Conservation (phyloP, 2,797 vertebrate species). For the Mus spretus region DNA sequence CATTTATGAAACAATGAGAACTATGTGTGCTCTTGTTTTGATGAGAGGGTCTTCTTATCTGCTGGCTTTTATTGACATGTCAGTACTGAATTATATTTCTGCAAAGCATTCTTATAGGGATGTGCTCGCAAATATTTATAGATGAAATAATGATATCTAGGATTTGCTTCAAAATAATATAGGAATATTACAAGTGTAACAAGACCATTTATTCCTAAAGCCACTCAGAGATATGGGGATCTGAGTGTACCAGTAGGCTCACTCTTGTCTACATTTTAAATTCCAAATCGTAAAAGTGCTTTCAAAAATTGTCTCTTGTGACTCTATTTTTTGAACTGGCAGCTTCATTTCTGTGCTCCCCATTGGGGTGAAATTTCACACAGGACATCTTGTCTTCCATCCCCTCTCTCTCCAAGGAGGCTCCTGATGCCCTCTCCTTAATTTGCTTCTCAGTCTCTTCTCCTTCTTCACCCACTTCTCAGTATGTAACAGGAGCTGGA, state of each 20-base stretch:
- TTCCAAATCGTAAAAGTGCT: constrained; percentile 15
- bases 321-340: background rate
- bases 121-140: background rate
- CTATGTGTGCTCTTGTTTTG: background rate
- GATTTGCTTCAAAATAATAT: constrained; percentile 58
- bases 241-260: background rate
- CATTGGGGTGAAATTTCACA: background rate
- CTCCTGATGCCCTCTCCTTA: background rate
- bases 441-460: background rate
- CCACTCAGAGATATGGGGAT: background rate
- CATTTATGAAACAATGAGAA: constrained; percentile 17
- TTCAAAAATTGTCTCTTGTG: background rate
- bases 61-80: background rate
- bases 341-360: background rate
- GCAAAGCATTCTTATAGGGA: constrained; percentile 17
- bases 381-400: background rate
- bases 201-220: constrained; percentile 1
- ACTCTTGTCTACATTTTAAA: constrained; percentile 2
- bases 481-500: background rate
- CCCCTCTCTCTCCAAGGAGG: background rate
- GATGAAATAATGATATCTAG: background rate
- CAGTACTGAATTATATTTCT: constrained; percentile 26
- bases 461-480: background rate
- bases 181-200: background rate
- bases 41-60: background rate